A percentile compares a stretch with the other conserved stretches of the same genome.
Evolutionary conservation across 92 coral and sea anemone genomes (phyloP).

Genomic region (Anthopleura xanthogrammica): DNA sequence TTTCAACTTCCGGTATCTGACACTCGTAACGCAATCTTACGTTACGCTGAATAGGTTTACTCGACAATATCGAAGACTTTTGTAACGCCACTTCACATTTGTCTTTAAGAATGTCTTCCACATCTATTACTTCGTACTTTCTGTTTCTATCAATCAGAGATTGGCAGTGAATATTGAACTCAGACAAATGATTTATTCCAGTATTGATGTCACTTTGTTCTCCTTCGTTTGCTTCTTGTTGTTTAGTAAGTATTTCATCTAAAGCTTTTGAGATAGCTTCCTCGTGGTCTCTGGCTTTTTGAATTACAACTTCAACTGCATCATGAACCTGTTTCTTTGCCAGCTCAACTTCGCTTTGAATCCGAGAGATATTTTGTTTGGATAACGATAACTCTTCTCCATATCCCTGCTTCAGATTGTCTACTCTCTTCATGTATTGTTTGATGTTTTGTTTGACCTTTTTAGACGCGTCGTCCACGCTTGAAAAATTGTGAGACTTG

Average conservation of each 20-base stretch:
- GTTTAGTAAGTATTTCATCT: background rate
- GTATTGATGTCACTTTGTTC: background rate
- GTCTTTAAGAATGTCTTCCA: no score
- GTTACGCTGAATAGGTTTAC: conserved; percentile 5
- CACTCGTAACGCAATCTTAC: background rate
- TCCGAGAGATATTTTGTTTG: background rate
- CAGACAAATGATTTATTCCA: no score
- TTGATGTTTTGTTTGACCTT: background rate
- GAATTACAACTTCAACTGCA: no score
- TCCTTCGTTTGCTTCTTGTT: background rate
- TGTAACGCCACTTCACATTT: conserved; percentile 1
- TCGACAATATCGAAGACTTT: background rate
- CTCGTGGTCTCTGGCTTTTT: background rate
- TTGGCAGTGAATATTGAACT: no score
- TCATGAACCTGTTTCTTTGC: no score
- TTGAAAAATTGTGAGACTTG: background rate
- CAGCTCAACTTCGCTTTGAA: conserved; percentile 3
- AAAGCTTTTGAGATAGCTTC: background rate
- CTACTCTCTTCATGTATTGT: background rate
- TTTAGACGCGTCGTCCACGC: background rate
- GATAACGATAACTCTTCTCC: background rate
- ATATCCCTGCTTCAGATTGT: background rate
- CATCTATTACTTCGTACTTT: no score
- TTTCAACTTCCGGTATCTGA: background rate
- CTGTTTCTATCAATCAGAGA: no score